Evolutionary conservation across 1,140 invertebrate species (phyloP).

Genomic region (Micrasema minimum): DNA sequence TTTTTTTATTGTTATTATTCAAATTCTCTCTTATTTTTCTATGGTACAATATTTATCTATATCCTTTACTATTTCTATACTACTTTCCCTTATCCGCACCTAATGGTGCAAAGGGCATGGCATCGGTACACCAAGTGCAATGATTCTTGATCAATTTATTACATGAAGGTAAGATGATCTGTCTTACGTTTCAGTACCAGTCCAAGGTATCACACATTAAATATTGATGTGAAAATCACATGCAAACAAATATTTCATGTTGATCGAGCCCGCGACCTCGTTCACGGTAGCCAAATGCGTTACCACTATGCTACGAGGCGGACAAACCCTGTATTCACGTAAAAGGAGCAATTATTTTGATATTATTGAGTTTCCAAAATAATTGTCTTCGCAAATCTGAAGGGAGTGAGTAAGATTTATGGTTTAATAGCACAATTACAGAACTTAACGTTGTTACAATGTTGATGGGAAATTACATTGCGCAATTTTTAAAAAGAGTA

Average conservation of each 20-base stretch:
- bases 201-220: too few species aligned
- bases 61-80: neutral
- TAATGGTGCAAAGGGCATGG: too few species aligned
- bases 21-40: neutral
- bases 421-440: slow-evolving; percentile 15
- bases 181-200: too few species aligned
- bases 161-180: too few species aligned
- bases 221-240: too few species aligned
- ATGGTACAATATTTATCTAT: neutral
- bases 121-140: too few species aligned
- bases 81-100: too few species aligned
- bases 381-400: slow-evolving; percentile 30
- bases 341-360: slow-evolving; percentile 41
- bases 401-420: slow-evolving; percentile 24
- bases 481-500: neutral
- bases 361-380: slow-evolving; percentile 36
- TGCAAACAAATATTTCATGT: too few species aligned
- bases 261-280: too few species aligned
- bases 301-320: too few species aligned
- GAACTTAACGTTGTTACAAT: neutral
- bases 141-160: too few species aligned
- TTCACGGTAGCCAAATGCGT: too few species aligned
- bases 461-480: neutral
- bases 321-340: neutral
- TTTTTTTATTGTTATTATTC: neutral